Percentiles rank a stretch among this genome's conserved stretches.
Evolutionary conservation across 1,140 invertebrate genomes (phyloP).

Genomic region (Drosophila arawakana): DNA sequence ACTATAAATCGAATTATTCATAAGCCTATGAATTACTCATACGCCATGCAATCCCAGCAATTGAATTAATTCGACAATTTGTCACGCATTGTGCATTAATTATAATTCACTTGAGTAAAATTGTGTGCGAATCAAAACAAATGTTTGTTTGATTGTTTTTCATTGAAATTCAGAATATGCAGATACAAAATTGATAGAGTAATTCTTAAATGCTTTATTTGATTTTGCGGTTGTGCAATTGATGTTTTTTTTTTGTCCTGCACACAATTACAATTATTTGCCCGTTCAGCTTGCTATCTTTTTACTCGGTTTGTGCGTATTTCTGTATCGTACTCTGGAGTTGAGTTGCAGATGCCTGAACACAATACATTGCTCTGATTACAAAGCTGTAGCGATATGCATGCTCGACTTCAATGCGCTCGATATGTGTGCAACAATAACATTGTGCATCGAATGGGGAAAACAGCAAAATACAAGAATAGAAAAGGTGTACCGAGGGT

Average conservation of each 20-base stretch:
- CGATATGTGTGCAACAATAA: slow-evolving; percentile 48
- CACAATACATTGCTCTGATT: slow-evolving; percentile 39
- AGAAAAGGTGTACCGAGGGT: background rate
- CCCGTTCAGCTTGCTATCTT: slow-evolving; percentile 3
- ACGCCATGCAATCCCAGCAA: slow-evolving; percentile 38
- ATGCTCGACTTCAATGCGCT: slow-evolving; percentile 24
- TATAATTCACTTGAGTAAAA: slow-evolving; percentile 18
- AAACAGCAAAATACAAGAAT: slow-evolving; percentile 8
- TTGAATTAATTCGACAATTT: slow-evolving; percentile 20
- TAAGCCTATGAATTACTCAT: slow-evolving; percentile 47
- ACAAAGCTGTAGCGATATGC: slow-evolving; percentile 37
- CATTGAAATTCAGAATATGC: background rate
- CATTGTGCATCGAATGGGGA: slow-evolving; percentile 9
- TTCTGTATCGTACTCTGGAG: background rate
- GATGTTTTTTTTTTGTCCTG: slow-evolving; percentile 14
- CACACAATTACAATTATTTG: slow-evolving; percentile 24
- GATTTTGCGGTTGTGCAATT: slow-evolving; percentile 6
- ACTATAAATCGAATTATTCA: slow-evolving; percentile 34
- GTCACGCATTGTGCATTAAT: slow-evolving; percentile 18
- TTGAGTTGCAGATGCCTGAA: slow-evolving; percentile 20
- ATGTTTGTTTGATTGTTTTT: slow-evolving; percentile 13
- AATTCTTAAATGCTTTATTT: slow-evolving; percentile 6
- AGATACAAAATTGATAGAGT: background rate
- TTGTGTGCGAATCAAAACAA: slow-evolving; percentile 20
- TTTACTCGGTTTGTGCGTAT: background rate